Evolutionary conservation across 2,888 invertebrate species (phyloP).

Genomic region (Litoditis marina): DNA sequence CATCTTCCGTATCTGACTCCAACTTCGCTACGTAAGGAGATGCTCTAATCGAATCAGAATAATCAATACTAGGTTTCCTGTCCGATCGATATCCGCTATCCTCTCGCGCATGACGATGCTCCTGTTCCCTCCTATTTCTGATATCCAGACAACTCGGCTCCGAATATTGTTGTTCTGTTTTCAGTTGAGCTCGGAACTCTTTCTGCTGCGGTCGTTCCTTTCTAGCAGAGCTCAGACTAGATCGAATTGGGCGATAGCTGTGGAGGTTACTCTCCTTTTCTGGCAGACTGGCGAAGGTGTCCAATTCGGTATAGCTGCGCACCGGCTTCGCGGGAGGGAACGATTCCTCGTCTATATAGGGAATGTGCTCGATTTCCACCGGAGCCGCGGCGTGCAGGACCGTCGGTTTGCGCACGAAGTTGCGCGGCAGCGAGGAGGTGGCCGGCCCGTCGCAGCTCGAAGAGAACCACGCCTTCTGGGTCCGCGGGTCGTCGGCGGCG

Average conservation of each 20-base stretch:
- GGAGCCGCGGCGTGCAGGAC: constrained; percentile 38
- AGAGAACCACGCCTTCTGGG: constrained; percentile 27
- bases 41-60: not conserved
- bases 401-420: constrained; percentile 30
- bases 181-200: no score
- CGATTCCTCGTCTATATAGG: constrained; percentile 39
- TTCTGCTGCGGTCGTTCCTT: no score
- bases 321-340: constrained; percentile 15
- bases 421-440: constrained; percentile 32
- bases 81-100: constrained; percentile 37
- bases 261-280: no score
- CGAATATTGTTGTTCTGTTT: no score
- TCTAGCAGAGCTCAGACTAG: no score
- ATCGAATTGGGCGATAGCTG: no score
- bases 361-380: constrained; percentile 31
- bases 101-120: constrained; percentile 23
- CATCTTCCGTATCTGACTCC: not conserved
- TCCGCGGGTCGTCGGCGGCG: constrained; percentile 21
- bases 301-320: constrained; percentile 2
- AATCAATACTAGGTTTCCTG: constrained; percentile 6
- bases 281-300: no score
- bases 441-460: constrained; percentile 30
- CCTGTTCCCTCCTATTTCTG: no score
- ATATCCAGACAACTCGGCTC: no score
- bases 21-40: not conserved